Evolutionary conservation across 2,797 vertebrate genomes (phyloP).

Genomic region (Buphagus erythrorhynchus): DNA sequence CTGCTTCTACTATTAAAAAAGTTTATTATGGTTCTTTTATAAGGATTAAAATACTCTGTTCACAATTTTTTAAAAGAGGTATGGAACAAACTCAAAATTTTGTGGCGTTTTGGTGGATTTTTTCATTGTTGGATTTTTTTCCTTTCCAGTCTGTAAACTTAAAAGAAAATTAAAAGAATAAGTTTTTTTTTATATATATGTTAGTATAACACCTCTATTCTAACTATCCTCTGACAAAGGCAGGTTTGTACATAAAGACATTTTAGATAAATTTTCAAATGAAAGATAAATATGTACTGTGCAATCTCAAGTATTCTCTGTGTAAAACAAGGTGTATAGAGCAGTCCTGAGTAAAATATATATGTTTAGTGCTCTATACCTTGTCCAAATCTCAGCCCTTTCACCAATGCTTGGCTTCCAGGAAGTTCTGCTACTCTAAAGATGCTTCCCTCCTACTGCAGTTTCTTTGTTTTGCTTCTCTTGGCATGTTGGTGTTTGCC

Average conservation of each 20-base stretch:
- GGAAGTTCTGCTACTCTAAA: background rate
- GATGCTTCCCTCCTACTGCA: accelerated
- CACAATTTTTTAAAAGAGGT: accelerated
- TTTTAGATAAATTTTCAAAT: background rate
- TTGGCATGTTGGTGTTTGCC: background rate
- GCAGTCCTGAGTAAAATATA: background rate
- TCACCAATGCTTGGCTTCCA: background rate
- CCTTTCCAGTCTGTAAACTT: background rate
- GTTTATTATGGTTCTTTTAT: background rate
- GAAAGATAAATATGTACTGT: background rate
- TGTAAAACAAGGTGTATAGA: background rate
- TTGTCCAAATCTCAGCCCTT: background rate
- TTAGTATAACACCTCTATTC: background rate
- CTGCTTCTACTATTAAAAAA: background rate
- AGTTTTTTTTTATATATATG: background rate
- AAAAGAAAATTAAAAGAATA: background rate
- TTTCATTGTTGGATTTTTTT: background rate
- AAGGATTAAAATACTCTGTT: background rate
- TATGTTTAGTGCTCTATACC: background rate
- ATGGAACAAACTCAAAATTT: background rate
- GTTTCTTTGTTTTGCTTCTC: background rate
- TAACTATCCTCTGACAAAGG: background rate
- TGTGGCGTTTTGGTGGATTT: accelerated
- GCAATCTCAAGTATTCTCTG: background rate
- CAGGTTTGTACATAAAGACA: background rate